These are phyloP conservation scores for Wasmannia auropunctata DNA, from an alignment of 1,140 invertebrate genomes.

Conservation along the genomic window DNA sequence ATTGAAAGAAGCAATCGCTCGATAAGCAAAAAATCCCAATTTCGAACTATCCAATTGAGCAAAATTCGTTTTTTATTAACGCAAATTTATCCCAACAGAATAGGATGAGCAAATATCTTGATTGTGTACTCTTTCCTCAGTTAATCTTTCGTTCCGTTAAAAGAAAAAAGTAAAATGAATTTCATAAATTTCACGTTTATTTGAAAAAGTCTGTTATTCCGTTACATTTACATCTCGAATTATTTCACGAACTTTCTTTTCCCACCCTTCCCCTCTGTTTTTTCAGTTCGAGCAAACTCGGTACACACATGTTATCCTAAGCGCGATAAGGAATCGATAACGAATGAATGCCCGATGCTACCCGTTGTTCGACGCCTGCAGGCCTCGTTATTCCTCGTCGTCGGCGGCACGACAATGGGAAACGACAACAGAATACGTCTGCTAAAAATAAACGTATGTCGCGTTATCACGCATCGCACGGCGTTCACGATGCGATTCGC, in stretches of 20 bases:
- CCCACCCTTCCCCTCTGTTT: neutral
- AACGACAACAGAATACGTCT: conserved; percentile 19
- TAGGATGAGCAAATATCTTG: neutral
- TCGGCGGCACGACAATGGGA: neutral
- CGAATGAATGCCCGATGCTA: conserved; percentile 26
- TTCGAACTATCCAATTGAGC: neutral
- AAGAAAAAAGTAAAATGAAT: neutral
- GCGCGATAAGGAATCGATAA: conserved; percentile 36
- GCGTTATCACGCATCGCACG: conserved; percentile 52
- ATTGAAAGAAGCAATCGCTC: neutral
- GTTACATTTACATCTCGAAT: neutral
- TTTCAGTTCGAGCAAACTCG: neutral
- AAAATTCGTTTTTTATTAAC: neutral
- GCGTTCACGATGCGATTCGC: conserved; percentile 31
- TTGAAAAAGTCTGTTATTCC: neutral
- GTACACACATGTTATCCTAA: conserved; percentile 10
- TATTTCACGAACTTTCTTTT: neutral
- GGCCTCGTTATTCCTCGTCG: neutral
- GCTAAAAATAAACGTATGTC: conserved; percentile 57
- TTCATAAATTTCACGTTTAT: neutral
- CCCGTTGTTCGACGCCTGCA: neutral
- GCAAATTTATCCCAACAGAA: neutral
- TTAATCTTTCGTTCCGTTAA: neutral
- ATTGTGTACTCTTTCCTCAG: neutral
- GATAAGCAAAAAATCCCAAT: neutral